Conservation (phyloP, 2,888 invertebrate genomes). For the Acrobasis suavella region DNA sequence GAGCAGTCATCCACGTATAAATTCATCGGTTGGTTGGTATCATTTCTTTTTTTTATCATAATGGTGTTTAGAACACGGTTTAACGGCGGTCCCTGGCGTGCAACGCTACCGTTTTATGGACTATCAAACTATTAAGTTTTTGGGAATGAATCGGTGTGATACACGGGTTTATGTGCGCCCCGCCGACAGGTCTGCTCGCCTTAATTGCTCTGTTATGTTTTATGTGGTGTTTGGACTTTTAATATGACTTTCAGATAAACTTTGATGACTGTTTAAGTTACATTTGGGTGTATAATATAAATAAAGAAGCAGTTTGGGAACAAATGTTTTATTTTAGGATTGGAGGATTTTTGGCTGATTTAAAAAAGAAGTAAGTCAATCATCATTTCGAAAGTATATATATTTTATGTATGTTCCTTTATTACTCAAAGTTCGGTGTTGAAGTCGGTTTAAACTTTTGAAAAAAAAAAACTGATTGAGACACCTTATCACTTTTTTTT, state of each 20-base stretch:
- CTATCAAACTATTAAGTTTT: conserved; percentile 55
- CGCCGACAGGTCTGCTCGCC: conserved; percentile 32
- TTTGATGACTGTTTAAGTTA: conserved; percentile 22
- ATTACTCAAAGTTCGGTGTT: no score
- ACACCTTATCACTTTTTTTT: no score
- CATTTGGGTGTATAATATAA: conserved; percentile 17
- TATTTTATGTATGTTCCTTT: no score
- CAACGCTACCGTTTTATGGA: conserved; percentile 73
- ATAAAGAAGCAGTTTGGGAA: not conserved
- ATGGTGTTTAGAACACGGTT: conserved; percentile 63
- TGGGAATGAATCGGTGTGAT: conserved; percentile 39
- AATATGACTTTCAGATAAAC: conserved; percentile 18
- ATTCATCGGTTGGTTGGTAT: not conserved
- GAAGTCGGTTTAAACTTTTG: no score
- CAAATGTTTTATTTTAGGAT: not conserved
- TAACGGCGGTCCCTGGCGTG: conserved; percentile 56
- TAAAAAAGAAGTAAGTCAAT: no score
- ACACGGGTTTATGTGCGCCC: conserved; percentile 37
- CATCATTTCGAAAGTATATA: no score
- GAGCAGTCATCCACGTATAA: no score
- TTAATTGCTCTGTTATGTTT: conserved; percentile 36
- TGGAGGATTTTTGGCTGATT: not conserved
- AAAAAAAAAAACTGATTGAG: no score
- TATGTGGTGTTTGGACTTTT: conserved; percentile 19
- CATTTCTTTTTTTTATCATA: conserved; percentile 38